phyloP scores from a whole-genome alignment of 2,797 vertebrate species.

The Schizopygopsis pylzovi region DNA sequence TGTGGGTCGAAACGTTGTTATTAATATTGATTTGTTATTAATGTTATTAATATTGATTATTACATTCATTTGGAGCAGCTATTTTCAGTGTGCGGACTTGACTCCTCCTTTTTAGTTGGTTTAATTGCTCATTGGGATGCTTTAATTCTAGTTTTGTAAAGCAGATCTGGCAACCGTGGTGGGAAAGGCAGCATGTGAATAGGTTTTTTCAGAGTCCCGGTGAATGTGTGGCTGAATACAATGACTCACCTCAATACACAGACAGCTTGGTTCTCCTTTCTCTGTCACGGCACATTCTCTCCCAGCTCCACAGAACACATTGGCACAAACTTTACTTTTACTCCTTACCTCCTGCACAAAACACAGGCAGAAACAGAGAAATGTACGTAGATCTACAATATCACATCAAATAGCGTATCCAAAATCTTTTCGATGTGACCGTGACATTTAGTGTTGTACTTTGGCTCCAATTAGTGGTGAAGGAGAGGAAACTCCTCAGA shows the following conservation, averaged over 20 bases:
- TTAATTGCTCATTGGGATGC: neutral
- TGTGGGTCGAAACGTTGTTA: no score
- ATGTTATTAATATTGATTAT: no score
- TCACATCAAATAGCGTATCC: no score
- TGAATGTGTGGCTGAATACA: neutral
- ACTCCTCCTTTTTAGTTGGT: neutral
- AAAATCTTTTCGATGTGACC: neutral
- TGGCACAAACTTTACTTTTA: conserved; percentile 90
- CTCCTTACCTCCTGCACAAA: conserved; percentile 78
- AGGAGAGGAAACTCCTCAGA: neutral
- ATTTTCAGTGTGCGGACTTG: no score
- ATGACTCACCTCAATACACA: conserved; percentile 85
- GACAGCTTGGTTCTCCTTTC: conserved; percentile 88
- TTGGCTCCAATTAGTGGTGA: neutral
- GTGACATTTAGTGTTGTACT: neutral
- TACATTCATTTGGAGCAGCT: no score
- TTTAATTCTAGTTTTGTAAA: neutral
- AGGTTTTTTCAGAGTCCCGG: neutral
- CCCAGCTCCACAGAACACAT: conserved; percentile 92
- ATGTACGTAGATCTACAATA: neutral
- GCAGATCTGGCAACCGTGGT: neutral
- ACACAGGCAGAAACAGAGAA: conserved; percentile 25
- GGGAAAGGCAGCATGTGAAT: neutral
- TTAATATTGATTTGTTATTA: no score
- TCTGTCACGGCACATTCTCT: conserved; percentile 89